Conservation (phyloP, 2,113 vertebrate species). For the Catharus minimus region DNA sequence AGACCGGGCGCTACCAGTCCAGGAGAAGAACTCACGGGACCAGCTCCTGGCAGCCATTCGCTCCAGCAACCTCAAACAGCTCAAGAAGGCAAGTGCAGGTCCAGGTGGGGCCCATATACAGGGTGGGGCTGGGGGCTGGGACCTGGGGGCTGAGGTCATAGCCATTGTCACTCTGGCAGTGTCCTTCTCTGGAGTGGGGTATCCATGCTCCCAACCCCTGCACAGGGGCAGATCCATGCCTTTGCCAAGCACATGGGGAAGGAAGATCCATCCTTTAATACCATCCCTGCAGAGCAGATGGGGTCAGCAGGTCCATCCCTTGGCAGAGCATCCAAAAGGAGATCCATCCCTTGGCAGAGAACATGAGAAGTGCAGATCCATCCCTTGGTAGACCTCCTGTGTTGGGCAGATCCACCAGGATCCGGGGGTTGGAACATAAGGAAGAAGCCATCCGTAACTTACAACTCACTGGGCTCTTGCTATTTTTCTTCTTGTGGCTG, state of each 20-base stretch:
- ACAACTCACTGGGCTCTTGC: not conserved
- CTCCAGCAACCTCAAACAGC: constrained; percentile 84
- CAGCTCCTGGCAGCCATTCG: constrained; percentile 94
- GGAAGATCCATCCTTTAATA: not conserved
- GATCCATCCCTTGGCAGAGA: not conserved
- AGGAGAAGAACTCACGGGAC: constrained; percentile 91
- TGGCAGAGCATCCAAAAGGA: not conserved
- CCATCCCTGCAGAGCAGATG: not conserved
- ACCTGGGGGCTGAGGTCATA: not conserved
- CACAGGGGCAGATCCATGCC: not conserved
- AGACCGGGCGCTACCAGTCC: constrained; percentile 72
- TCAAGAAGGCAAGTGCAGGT: constrained; percentile 85
- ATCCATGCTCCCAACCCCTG: accelerated
- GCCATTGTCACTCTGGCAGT: not conserved
- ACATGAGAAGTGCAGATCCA: not conserved
- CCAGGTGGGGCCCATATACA: accelerated
- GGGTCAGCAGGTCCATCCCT: not conserved
- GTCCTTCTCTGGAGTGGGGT: accelerated
- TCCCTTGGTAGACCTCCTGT: not conserved
- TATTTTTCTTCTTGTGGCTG: accelerated
- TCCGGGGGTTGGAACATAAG: not conserved
- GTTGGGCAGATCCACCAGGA: not conserved
- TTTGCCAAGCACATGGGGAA: not conserved
- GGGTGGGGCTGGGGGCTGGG: not conserved
- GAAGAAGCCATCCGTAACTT: not conserved